Conservation (phyloP, 2,888 invertebrate species). For the Ennomos erosarius region DNA sequence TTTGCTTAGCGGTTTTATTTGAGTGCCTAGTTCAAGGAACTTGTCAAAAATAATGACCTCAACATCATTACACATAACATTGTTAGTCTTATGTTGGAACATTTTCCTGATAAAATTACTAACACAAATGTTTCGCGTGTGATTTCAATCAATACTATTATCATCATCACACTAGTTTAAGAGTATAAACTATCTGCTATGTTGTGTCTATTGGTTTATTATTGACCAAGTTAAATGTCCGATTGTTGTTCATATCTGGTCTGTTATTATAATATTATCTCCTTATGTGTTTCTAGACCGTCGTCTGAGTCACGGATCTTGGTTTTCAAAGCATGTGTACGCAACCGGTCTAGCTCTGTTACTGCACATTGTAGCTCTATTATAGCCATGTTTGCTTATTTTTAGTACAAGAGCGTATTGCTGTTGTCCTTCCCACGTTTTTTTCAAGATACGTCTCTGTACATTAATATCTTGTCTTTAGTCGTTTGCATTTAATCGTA, state of each 20-base stretch:
- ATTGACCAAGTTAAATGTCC: constrained; percentile 27
- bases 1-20: too few relatives aligned
- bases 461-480: constrained; percentile 16
- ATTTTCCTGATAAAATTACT: background rate
- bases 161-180: background rate
- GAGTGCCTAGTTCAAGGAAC: constrained; percentile 6
- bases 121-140: constrained; percentile 9
- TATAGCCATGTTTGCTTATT: too few relatives aligned
- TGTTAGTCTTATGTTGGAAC: background rate
- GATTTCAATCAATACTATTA: constrained; percentile 1
- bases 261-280: constrained; percentile 22
- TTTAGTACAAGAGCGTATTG: constrained; percentile 7
- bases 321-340: constrained; percentile 21
- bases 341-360: background rate
- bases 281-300: constrained; percentile 1
- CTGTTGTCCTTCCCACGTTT: constrained; percentile 28
- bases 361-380: background rate
- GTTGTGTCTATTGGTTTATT: constrained; percentile 13
- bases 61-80: too few relatives aligned
- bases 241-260: constrained; percentile 32
- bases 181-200: background rate
- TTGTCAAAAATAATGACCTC: background rate
- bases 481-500: constrained; percentile 20
- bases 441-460: constrained; percentile 13
- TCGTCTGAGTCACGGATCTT: constrained; percentile 22